A percentile compares a stretch with the other conserved stretches of the same genome.
These are phyloP conservation scores for Temnopleurus reevesii DNA, from an alignment of 53 echinoderm and acorn worm genomes.

Conservation along the genomic window DNA sequence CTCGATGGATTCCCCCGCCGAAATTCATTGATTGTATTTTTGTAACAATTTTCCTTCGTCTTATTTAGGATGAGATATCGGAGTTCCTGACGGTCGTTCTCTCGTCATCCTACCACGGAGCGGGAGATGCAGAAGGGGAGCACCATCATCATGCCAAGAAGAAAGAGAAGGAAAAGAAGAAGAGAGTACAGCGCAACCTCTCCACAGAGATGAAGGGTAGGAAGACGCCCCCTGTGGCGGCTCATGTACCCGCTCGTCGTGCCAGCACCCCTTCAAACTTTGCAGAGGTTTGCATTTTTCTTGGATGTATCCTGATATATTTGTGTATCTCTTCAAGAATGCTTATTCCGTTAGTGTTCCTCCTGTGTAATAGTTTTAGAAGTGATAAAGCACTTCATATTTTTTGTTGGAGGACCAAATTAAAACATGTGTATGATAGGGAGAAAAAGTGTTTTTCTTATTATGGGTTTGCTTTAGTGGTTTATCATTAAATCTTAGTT, in stretches of 20 bases:
- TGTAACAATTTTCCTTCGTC: not conserved
- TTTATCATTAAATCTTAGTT: no score
- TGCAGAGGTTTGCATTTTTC: slow-evolving; percentile 48
- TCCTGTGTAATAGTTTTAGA: no score
- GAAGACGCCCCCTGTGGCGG: slow-evolving; percentile 58
- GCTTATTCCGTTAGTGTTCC: no score
- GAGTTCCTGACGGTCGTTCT: slow-evolving; percentile 83
- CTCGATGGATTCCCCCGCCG: no score
- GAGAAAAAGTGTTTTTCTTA: no score
- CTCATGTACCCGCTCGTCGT: slow-evolving; percentile 30
- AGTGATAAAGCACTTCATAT: no score
- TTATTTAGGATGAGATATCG: slow-evolving; percentile 90
- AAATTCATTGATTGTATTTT: no score
- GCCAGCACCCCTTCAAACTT: slow-evolving; percentile 48
- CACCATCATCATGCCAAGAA: slow-evolving; percentile 60
- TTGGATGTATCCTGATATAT: not conserved
- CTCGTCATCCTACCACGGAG: slow-evolving; percentile 62
- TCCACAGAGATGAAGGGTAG: slow-evolving; percentile 78
- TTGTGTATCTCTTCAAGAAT: no score
- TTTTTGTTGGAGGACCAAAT: no score
- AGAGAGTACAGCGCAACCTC: slow-evolving; percentile 81
- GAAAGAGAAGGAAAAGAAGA: slow-evolving; percentile 83
- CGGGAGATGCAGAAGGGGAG: slow-evolving; percentile 47
- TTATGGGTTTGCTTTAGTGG: no score
- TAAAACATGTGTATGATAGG: no score